Evolutionary conservation across 1,140 invertebrate genomes (phyloP), one percentile per base, ranked within the genome.

Genomic region (Lithobius niger): DNA sequence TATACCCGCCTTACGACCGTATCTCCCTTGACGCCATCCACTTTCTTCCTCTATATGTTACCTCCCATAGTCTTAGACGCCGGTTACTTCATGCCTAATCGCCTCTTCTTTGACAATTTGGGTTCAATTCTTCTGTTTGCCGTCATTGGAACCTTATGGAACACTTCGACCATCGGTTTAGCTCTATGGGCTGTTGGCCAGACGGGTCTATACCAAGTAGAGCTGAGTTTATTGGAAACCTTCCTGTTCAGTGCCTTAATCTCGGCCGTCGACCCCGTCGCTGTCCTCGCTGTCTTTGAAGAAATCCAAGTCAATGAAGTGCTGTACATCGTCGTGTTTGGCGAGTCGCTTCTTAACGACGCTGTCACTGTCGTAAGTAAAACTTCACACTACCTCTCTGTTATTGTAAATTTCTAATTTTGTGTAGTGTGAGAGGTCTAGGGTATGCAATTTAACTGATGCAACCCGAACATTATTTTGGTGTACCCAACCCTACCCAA

Each of bases 231-330:
- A 4, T 73, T 96, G 31, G 88, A 97, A 62, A 90, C 88, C 74
- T 80, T 97, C 59, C 77, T 98, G 6, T 99, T 99, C 69, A 82
- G 87, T 53, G 88, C 94, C 18, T 77, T 98, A 13, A 96, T 99
- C 64, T 96, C 94, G n/a, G 95, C 95, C 16, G 95, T 98, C 19
- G 95, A 98, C 74, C 95, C 95, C 6, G 95, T 99, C 0, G 95
- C 95, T 10, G 95, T 99, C 15, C 71, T 99, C 24, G 95, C 96
- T 22, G 93, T 99, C 19, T 99, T 99, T 72, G 94, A 99, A 72
- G 96, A 99, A 73, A 95, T 99, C 58, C 94, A 93, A 65, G 95
- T 99, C 59, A 95, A 99, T 72, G 94, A 99, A 76, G 87, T 97
- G 60, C 79, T 99, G 42, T 98, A 98, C 70, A 98, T 99, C 67